Evolutionary conservation across 64 coral and sea anemone genomes (phyloP), one percentile per base, ranked within the genome.

Genomic region (Stichodactyla helianthus): DNA sequence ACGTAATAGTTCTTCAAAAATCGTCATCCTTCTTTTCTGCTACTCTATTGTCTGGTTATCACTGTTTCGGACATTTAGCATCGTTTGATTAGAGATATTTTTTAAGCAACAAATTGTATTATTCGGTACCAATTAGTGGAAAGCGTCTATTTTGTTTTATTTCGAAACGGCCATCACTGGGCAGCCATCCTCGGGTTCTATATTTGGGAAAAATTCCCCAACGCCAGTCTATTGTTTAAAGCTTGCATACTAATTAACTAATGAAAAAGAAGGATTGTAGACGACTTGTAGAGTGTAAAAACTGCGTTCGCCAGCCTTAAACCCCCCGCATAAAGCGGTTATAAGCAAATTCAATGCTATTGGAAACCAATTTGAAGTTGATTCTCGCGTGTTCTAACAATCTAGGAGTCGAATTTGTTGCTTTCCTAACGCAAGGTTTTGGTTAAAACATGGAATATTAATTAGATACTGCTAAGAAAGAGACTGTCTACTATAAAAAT

Each of bases 391-490:
- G 25, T 97, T 64, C 6, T 77, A 23, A 18, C 10, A 60, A 61
- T 55, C 44, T 67, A 74, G 52, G 25, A 77, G 4, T 7, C 82
- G 23, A 83, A 83, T 50, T 26, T 54, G 26, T 12, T 22, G 1
- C 51, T 79, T 51, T 71, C 68, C 78, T 93, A 97, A 97, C 94
- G 94, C 88, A 77, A 20, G 74, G 88, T 97, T 97, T 97, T 84
- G 88, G 79, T 80, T 83, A 93, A 90, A 86, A 84, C 87, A 55
- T 79, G 61, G 94, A 86, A 97, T 97, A 97, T 97, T 97, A 90
- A 97, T 97, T 91, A 97, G 94, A 19, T 28, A 9, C 50, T 56
- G 52, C 19, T 54, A 35, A n/a, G 50, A 70, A 62, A 20, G 51
- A 79, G 50, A 54, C 51, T 81, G 78, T 81, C 50, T 81, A 51